phyloP scores from a whole-genome alignment of 1,140 invertebrate genomes.

The Drosophila bocqueti region DNA sequence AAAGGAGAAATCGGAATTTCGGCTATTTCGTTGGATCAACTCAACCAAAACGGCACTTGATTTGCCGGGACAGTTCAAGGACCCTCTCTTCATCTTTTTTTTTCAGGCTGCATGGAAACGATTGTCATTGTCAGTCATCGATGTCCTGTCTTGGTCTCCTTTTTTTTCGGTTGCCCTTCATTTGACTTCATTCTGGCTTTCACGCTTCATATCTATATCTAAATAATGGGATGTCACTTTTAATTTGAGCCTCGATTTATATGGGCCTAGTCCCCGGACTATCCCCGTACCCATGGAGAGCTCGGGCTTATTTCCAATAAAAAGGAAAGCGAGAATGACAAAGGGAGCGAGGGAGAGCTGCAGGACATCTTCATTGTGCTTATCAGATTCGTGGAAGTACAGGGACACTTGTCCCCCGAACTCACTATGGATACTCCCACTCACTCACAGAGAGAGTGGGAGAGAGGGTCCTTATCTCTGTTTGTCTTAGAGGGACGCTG shows the following conservation, averaged over 20 bases:
- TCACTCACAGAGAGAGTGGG: background rate
- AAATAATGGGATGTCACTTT: slow-evolving; percentile 79
- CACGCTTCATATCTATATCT: slow-evolving; percentile 61
- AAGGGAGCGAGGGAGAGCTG: background rate
- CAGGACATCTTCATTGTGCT: slow-evolving; percentile 62
- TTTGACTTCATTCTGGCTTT: slow-evolving; percentile 48
- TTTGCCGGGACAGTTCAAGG: slow-evolving; percentile 14
- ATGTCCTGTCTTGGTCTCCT: slow-evolving; percentile 17
- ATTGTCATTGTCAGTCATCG: slow-evolving; percentile 46
- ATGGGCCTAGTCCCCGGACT: slow-evolving; percentile 24
- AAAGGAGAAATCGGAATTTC: slow-evolving; percentile 14
- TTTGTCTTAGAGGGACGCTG: slow-evolving; percentile 35
- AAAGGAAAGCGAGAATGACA: slow-evolving; percentile 31
- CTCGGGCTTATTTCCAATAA: slow-evolving; percentile 65
- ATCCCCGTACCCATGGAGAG: slow-evolving; percentile 2
- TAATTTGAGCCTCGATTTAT: slow-evolving; percentile 77
- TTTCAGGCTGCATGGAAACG: slow-evolving; percentile 29
- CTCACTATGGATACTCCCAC: slow-evolving; percentile 6
- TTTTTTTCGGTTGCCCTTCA: slow-evolving; percentile 37
- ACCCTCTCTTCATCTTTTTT: slow-evolving; percentile 13
- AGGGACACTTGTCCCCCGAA: slow-evolving; percentile 19
- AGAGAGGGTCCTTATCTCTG: slow-evolving; percentile 2
- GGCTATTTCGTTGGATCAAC: slow-evolving; percentile 10
- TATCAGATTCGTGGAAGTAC: slow-evolving; percentile 57
- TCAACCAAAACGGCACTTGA: slow-evolving; percentile 17